A percentile compares a stretch with the other conserved stretches of the same genome.
These are phyloP conservation scores for Chascanopsetta lugubris DNA, from an alignment of 2,113 vertebrate genomes.

Conservation along the genomic window DNA sequence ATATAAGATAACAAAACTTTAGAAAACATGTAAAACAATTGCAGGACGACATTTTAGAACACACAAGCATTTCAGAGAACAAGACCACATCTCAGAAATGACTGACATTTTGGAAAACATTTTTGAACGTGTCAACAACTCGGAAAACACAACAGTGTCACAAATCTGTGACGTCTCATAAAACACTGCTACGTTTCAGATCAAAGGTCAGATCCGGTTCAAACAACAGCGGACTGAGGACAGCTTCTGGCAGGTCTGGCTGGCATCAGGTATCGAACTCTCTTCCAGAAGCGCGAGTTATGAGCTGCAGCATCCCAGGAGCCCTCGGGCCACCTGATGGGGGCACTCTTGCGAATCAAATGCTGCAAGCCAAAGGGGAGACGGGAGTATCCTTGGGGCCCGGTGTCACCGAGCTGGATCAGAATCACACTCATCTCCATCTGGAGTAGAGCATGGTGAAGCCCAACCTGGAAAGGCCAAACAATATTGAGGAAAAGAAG, in stretches of 20 bases:
- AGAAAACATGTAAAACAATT: too few species aligned
- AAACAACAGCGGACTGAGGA: not conserved
- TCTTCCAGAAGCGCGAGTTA: conserved; percentile 87
- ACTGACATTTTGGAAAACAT: too few species aligned
- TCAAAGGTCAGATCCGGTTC: too few species aligned
- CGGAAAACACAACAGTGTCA: too few species aligned
- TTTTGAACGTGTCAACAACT: too few species aligned
- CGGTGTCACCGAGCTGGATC: conserved; percentile 82
- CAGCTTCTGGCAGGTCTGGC: conserved; percentile 14
- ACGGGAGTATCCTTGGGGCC: conserved; percentile 65
- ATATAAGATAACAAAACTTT: too few species aligned
- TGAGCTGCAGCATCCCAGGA: conserved; percentile 7
- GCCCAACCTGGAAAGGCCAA: conserved; percentile 55
- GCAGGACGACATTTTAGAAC: too few species aligned
- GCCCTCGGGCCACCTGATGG: conserved; percentile 79
- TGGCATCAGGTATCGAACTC: conserved; percentile 88
- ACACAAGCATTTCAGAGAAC: too few species aligned
- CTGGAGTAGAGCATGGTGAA: conserved; percentile 82
- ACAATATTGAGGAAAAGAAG: too few species aligned
- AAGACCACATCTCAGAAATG: too few species aligned
- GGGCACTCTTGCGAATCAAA: conserved; percentile 80
- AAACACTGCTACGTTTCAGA: too few species aligned
- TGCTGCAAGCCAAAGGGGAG: conserved; percentile 84
- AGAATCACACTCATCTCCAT: conserved; percentile 85
- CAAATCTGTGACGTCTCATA: too few species aligned